These are phyloP conservation scores for Macaria liturata DNA, from an alignment of 2,888 invertebrate genomes.

Conservation along the genomic window DNA sequence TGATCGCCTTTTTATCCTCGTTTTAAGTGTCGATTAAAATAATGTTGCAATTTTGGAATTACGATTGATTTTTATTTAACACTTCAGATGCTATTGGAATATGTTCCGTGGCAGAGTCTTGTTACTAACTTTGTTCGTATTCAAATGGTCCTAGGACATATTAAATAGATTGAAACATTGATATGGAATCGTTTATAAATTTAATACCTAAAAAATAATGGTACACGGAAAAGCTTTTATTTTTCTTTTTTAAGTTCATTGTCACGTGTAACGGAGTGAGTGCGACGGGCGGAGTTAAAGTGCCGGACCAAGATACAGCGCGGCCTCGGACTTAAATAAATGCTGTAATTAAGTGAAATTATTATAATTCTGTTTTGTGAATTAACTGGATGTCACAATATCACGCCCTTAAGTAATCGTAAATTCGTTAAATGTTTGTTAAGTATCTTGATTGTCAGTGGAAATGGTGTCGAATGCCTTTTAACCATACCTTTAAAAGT, in stretches of 20 bases:
- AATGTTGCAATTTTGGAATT: conserved; percentile 5
- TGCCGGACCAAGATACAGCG: conserved; percentile 59
- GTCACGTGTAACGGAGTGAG: conserved; percentile 50
- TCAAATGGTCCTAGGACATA: too few species aligned
- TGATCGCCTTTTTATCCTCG: conserved; percentile 42
- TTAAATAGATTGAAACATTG: too few species aligned
- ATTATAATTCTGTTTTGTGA: conserved; percentile 75
- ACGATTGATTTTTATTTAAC: too few species aligned
- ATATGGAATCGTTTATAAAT: too few species aligned
- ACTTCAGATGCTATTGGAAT: too few species aligned
- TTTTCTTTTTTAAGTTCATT: conserved; percentile 65
- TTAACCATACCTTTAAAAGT: conserved; percentile 25
- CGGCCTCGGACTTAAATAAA: conserved; percentile 71
- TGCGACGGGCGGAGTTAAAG: conserved; percentile 55
- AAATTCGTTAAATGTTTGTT: conserved; percentile 58
- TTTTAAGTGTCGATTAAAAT: conserved; percentile 26
- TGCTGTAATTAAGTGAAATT: conserved; percentile 81
- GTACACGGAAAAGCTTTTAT: conserved; percentile 67
- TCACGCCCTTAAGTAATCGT: conserved; percentile 59
- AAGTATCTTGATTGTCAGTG: conserved; percentile 47
- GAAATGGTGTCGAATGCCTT: conserved; percentile 45
- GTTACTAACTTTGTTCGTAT: too few species aligned
- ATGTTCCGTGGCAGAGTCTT: too few species aligned
- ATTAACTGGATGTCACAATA: conserved; percentile 75
- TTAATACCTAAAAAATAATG: too few species aligned